Percentiles rank a stretch among this genome's conserved stretches.
phyloP scores from a whole-genome alignment of 2,888 invertebrate genomes.

The Drosophila melanosoma region DNA sequence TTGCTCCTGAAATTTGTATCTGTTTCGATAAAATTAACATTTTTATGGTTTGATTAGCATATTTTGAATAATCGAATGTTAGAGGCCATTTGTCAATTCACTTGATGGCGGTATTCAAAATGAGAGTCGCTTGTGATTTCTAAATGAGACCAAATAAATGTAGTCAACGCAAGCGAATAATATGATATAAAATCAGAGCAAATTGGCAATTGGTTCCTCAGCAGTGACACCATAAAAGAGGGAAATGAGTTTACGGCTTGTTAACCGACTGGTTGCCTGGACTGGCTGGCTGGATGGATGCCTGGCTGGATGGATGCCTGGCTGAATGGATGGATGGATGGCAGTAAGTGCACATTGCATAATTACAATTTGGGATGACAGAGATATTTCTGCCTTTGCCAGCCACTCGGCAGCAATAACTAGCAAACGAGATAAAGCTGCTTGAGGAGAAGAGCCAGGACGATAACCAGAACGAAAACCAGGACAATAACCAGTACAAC shows the following conservation, averaged over 20 bases:
- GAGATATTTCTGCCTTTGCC: not conserved
- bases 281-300: not conserved
- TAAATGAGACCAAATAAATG: constrained; percentile 18
- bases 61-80: not conserved
- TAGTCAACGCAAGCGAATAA: constrained; percentile 6
- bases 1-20: not conserved
- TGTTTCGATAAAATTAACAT: not conserved
- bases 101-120: constrained; percentile 4
- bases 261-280: not conserved
- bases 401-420: constrained; percentile 13
- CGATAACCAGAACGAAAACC: too few relatives aligned
- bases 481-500: constrained; percentile 7
- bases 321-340: constrained; percentile 31
- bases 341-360: constrained; percentile 40
- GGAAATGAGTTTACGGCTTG: constrained; percentile 11
- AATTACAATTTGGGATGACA: constrained; percentile 60
- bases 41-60: not conserved
- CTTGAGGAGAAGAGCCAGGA: constrained; percentile 5
- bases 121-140: not conserved
- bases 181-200: constrained; percentile 14
- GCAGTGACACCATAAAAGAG: constrained; percentile 29
- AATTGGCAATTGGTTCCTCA: constrained; percentile 37
- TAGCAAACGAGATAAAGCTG: constrained; percentile 32
- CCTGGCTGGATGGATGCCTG: constrained; percentile 32
- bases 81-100: constrained; percentile 18